These are phyloP conservation scores for Schrankia costaestrigalis DNA, from an alignment of 2,888 invertebrate species.

Conservation along the genomic window DNA sequence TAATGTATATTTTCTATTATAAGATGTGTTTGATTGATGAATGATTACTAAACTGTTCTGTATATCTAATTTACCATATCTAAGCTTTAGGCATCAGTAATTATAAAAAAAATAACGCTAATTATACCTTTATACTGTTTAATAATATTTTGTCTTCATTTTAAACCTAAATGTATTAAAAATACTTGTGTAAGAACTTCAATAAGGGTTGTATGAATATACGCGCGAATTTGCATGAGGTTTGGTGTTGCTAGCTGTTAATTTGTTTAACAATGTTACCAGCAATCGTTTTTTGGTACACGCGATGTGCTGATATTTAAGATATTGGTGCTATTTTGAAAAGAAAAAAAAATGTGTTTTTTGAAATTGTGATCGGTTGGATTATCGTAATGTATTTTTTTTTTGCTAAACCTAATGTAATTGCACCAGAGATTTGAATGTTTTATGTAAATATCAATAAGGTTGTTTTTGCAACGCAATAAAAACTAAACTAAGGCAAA, in stretches of 20 bases:
- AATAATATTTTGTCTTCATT: conserved; percentile 16
- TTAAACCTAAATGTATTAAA: conserved; percentile 22
- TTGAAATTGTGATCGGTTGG: conserved; percentile 42
- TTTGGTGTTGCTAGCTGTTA: conserved; percentile 60
- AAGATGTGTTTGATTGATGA: conserved; percentile 60
- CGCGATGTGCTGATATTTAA: conserved; percentile 65
- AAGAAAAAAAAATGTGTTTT: conserved; percentile 47
- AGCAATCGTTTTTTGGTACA: conserved; percentile 45
- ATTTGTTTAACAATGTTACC: conserved; percentile 50
- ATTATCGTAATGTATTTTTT: conserved; percentile 35
- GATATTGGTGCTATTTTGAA: conserved; percentile 75
- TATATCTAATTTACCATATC: conserved; percentile 59
- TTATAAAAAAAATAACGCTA: conserved; percentile 16
- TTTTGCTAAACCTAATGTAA: conserved; percentile 24
- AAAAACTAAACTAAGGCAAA: conserved; percentile 35
- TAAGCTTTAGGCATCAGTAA: conserved; percentile 35
- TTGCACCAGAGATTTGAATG: conserved; percentile 70
- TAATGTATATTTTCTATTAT: conserved; percentile 66
- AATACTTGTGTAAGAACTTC: conserved; percentile 19
- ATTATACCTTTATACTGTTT: conserved; percentile 20
- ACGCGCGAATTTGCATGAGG: conserved; percentile 42
- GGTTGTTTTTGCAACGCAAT: conserved; percentile 47
- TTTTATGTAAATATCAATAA: conserved; percentile 36
- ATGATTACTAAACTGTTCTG: conserved; percentile 46
- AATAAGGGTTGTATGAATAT: conserved; percentile 30